Percentiles rank a stretch among this genome's conserved stretches.
phyloP scores from a whole-genome alignment of 2,797 vertebrate species.

The Phoebastria nigripes region DNA sequence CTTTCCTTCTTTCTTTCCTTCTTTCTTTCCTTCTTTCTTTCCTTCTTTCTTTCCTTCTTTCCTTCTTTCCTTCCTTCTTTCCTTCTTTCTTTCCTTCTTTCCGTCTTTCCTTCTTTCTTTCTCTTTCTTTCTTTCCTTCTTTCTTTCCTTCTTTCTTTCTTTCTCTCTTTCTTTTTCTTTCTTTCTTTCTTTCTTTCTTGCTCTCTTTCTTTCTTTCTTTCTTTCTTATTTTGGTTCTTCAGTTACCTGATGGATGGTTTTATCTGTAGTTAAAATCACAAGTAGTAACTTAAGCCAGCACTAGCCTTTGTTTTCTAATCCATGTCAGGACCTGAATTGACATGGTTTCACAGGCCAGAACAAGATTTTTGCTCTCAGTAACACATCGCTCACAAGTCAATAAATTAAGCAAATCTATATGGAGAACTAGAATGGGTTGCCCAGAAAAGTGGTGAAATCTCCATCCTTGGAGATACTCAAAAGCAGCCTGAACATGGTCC shows the following conservation, averaged over 20 bases:
- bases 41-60: too few relatives aligned
- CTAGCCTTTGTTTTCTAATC: neutral
- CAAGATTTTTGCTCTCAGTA: neutral
- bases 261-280: neutral
- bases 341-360: neutral
- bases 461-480: neutral
- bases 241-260: neutral
- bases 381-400: neutral
- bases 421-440: neutral
- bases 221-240: neutral
- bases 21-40: too few relatives aligned
- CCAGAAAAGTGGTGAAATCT: neutral
- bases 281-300: neutral
- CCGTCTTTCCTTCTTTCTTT: too few relatives aligned
- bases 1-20: too few relatives aligned
- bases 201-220: neutral
- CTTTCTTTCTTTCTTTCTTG: too few relatives aligned
- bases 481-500: neutral
- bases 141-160: too few relatives aligned
- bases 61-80: too few relatives aligned
- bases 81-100: too few relatives aligned
- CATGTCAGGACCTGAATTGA: neutral
- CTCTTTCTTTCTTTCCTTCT: too few relatives aligned
- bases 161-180: too few relatives aligned
- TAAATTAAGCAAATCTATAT: neutral